phyloP scores from a whole-genome alignment of 2,888 invertebrate genomes.

The Tigriopus californicus region DNA sequence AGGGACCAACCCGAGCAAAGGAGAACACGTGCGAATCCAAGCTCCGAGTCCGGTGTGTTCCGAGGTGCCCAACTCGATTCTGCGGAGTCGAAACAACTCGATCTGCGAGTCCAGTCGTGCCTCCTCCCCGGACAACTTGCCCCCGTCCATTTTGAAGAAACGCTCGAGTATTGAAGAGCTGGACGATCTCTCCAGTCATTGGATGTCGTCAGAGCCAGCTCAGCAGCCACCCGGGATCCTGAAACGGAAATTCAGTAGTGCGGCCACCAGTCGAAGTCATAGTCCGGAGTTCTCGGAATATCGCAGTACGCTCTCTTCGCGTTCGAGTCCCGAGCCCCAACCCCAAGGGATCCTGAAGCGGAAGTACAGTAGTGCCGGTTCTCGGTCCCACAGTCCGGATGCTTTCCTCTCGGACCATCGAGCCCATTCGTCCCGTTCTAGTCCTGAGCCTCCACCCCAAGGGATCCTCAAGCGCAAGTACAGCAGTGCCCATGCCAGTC shows the following conservation, averaged over 20 bases:
- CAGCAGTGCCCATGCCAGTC: conserved; percentile 33
- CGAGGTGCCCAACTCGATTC: background rate
- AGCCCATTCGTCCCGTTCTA: conserved; percentile 14
- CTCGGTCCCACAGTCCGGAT: background rate
- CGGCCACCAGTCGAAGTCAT: too few species aligned
- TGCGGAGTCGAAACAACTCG: conserved; percentile 6
- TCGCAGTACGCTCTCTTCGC: too few species aligned
- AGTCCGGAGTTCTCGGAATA: too few species aligned
- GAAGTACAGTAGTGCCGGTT: conserved; percentile 27
- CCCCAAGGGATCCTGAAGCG: conserved; percentile 35
- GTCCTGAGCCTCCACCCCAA: conserved; percentile 38
- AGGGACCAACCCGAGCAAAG: background rate
- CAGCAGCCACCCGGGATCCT: too few species aligned
- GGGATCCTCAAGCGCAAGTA: conserved; percentile 50
- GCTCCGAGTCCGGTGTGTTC: conserved; percentile 2
- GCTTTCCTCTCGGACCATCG: background rate
- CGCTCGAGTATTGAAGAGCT: conserved; percentile 16
- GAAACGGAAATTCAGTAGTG: too few species aligned
- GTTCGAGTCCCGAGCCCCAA: conserved; percentile 11
- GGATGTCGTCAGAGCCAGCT: too few species aligned
- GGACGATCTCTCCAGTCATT: too few species aligned
- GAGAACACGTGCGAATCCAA: conserved; percentile 10
- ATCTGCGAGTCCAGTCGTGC: background rate
- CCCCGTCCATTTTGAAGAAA: conserved; percentile 17
- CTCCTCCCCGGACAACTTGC: too few species aligned